A percentile compares a stretch with the other conserved stretches of the same genome.
These are phyloP conservation scores for Ptychochromis oligacanthus DNA, from an alignment of 2,113 vertebrate species.

Conservation along the genomic window DNA sequence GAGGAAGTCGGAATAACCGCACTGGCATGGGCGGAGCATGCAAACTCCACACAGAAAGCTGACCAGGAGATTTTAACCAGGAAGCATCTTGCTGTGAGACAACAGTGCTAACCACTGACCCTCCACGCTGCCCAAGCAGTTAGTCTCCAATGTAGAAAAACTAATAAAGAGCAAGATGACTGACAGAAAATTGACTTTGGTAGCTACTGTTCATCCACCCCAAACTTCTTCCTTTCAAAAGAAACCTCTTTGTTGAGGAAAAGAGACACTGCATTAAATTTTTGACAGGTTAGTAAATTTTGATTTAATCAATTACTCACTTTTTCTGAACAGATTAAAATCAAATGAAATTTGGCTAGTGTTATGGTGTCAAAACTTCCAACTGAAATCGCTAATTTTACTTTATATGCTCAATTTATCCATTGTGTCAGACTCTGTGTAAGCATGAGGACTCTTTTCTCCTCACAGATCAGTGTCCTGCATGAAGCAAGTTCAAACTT, in stretches of 20 bases:
- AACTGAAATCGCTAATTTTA: not conserved
- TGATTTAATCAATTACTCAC: not conserved
- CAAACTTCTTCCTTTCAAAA: conserved; percentile 1
- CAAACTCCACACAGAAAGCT: not conserved
- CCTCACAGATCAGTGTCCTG: not conserved
- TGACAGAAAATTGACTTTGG: conserved; percentile 4
- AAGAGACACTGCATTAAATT: not conserved
- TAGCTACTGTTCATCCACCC: conserved; percentile 3
- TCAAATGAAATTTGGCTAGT: not conserved
- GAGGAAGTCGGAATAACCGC: not conserved
- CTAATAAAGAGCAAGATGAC: conserved; percentile 23
- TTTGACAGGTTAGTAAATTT: not conserved
- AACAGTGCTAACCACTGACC: not conserved
- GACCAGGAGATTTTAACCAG: not conserved
- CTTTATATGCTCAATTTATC: not conserved
- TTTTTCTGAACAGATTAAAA: not conserved
- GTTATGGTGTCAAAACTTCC: not conserved
- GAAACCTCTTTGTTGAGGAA: not conserved
- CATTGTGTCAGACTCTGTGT: not conserved
- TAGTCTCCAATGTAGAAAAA: conserved; percentile 17
- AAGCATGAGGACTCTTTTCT: not conserved
- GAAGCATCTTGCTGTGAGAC: not conserved
- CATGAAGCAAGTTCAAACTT: conserved; percentile 59
- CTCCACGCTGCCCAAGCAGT: not conserved
- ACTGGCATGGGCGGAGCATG: not conserved